phyloP scores from a whole-genome alignment of 2,888 invertebrate genomes.

The Cheilosia vulpina region DNA sequence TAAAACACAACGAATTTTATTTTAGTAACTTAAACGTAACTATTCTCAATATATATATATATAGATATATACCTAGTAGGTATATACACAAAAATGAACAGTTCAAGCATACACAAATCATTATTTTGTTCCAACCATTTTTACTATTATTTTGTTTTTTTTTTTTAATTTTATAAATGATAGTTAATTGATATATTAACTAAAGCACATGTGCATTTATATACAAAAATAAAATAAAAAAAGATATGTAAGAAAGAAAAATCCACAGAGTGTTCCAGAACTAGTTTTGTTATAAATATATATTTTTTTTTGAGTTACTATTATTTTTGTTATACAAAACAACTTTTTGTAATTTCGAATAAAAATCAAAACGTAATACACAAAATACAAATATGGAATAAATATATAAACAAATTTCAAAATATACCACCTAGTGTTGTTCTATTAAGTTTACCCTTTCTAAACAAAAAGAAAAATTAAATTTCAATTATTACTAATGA shows the following conservation, averaged over 20 bases:
- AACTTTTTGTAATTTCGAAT: constrained; percentile 43
- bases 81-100: not conserved
- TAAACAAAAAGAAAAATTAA: not conserved
- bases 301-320: constrained; percentile 7
- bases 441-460: constrained; percentile 61
- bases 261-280: constrained; percentile 65
- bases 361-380: constrained; percentile 2
- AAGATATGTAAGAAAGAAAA: constrained; percentile 22
- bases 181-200: not conserved
- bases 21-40: constrained; percentile 45
- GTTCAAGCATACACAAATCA: constrained; percentile 9
- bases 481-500: not conserved
- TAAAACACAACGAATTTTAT: constrained; percentile 68
- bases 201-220: constrained; percentile 45
- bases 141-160: not conserved
- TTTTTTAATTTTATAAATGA: constrained; percentile 6
- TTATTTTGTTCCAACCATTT: constrained; percentile 8
- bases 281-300: constrained; percentile 28
- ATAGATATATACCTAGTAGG: not conserved
- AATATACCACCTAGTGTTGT: constrained; percentile 70
- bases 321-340: constrained; percentile 4
- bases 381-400: constrained; percentile 19
- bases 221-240: constrained; percentile 22
- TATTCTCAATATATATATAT: constrained; percentile 2
- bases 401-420: constrained; percentile 28